phyloP scores from a whole-genome alignment of 2,797 vertebrate genomes.

The Cuniculus paca region DNA sequence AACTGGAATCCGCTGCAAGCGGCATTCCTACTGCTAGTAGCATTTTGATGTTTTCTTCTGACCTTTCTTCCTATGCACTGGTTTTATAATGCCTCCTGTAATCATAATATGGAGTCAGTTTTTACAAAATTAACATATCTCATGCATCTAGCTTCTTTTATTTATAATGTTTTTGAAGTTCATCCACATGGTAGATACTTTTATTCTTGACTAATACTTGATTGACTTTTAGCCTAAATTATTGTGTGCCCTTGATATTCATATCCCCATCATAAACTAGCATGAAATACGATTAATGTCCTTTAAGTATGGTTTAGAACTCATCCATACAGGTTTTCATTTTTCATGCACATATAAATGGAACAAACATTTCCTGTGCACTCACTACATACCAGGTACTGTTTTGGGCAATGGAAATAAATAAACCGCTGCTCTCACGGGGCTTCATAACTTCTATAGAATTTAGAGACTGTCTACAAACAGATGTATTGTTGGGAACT shows the following conservation, averaged over 20 bases:
- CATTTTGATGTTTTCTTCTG: slow-evolving; percentile 11
- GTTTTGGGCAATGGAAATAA: background rate
- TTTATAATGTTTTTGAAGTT: background rate
- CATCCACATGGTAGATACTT: background rate
- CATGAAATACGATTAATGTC: background rate
- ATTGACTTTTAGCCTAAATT: background rate
- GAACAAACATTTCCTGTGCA: background rate
- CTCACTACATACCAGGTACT: background rate
- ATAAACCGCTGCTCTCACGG: background rate
- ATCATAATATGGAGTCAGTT: background rate
- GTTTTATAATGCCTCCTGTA: background rate
- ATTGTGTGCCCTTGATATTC: slow-evolving; percentile 6
- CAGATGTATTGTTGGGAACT: background rate
- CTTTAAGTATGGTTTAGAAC: slow-evolving; percentile 6
- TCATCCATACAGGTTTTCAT: background rate
- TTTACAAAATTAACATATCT: background rate
- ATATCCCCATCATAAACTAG: background rate
- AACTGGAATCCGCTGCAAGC: background rate
- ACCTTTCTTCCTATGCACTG: background rate
- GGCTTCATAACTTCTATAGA: background rate
- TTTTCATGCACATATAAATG: background rate
- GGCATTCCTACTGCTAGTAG: background rate
- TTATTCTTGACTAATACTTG: background rate
- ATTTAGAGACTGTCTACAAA: background rate
- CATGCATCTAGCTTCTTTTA: background rate